Conservation (phyloP, 2,888 invertebrate genomes). For the Philonicus albiceps region DNA sequence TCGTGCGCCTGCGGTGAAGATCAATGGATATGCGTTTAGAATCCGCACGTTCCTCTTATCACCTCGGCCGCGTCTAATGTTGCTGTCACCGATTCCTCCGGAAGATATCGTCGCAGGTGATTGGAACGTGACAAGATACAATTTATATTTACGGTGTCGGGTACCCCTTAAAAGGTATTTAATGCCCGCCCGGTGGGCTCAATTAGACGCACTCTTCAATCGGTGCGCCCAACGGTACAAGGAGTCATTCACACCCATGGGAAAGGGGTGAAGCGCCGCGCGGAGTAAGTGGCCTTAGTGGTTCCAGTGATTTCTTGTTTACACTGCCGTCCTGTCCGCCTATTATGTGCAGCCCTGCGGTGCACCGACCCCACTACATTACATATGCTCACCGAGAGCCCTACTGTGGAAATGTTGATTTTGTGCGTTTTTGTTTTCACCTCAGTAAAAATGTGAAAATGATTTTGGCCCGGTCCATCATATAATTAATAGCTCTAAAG, state of each 20-base stretch:
- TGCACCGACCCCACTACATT: background rate
- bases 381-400: background rate
- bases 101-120: background rate
- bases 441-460: background rate
- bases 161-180: conserved; percentile 13
- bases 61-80: conserved; percentile 18
- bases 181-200: conserved; percentile 27
- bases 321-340: background rate
- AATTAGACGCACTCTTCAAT: conserved; percentile 22
- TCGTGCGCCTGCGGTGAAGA: conserved; percentile 22
- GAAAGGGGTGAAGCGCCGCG: conserved; percentile 15
- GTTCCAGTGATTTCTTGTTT: conserved; percentile 8
- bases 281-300: background rate
- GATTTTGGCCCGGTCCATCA: background rate
- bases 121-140: conserved; percentile 9
- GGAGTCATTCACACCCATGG: background rate
- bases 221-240: background rate
- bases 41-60: background rate
- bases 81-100: conserved; percentile 5
- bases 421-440: background rate
- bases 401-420: conserved; percentile 9
- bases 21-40: background rate
- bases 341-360: background rate
- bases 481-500: background rate
- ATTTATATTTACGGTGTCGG: conserved; percentile 19